Evolutionary conservation across 2,113 vertebrate genomes (phyloP).

Genomic region (Naja naja): DNA sequence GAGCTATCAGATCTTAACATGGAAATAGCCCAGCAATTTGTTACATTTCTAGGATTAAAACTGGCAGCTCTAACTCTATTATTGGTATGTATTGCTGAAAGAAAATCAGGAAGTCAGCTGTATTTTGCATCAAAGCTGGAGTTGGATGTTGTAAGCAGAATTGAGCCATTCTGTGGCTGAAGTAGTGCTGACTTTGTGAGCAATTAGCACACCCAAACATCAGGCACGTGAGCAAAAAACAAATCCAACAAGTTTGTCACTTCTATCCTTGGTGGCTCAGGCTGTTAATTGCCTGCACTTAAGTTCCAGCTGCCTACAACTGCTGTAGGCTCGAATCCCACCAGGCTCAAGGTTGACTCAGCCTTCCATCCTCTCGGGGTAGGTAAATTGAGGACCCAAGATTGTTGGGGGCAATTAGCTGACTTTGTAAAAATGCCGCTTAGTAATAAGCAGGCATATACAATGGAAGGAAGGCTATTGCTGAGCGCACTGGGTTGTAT

Average conservation of each 20-base stretch:
- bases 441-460: no score
- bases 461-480: no score
- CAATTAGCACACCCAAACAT: not conserved
- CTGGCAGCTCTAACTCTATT: not conserved
- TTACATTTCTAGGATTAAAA: not conserved
- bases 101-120: not conserved
- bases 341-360: no score
- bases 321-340: no score
- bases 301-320: no score
- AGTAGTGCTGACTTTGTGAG: not conserved
- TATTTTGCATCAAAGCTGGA: not conserved
- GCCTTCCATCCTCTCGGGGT: no score
- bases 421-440: no score
- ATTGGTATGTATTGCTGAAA: rapidly evolving
- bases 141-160: not conserved
- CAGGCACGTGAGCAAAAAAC: not conserved
- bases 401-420: no score
- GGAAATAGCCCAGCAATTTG: not conserved
- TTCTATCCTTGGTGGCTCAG: no score
- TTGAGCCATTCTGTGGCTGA: not conserved
- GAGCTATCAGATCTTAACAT: rapidly evolving
- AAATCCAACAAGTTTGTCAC: not conserved
- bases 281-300: no score
- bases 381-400: no score
- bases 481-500: no score